Conservation (phyloP, 2,888 invertebrate genomes). For the Pimpla rufipes region DNA sequence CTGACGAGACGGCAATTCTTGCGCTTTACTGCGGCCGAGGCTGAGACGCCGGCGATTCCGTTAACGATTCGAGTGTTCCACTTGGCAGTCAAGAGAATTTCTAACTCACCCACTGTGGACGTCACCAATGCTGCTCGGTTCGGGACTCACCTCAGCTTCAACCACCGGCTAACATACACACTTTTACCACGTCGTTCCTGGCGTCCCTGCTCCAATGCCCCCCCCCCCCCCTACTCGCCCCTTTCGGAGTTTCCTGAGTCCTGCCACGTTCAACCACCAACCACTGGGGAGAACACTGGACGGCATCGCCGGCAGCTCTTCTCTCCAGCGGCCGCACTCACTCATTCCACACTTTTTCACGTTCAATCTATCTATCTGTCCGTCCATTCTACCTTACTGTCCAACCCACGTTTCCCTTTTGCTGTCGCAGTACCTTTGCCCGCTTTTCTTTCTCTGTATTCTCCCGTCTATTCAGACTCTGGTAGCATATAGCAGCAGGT, state of each 20-base stretch:
- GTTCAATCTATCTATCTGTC: constrained; percentile 40
- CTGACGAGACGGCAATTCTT: constrained; percentile 23
- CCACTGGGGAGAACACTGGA: constrained; percentile 48
- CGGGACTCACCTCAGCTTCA: constrained; percentile 23
- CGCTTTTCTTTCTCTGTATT: constrained; percentile 1
- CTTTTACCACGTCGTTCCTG: constrained; percentile 20
- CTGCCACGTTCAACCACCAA: constrained; percentile 49
- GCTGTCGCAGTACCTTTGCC: not conserved
- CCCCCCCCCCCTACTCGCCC: not conserved
- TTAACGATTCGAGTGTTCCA: constrained; percentile 53
- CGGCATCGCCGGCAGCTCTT: constrained; percentile 37
- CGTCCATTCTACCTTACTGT: constrained; percentile 23
- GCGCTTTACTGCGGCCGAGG: constrained; percentile 5
- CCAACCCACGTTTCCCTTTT: constrained; percentile 5
- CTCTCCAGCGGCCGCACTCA: constrained; percentile 32
- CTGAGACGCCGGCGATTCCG: constrained; percentile 28
- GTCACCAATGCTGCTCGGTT: constrained; percentile 13
- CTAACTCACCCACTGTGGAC: constrained; percentile 20
- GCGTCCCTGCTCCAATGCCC: not conserved
- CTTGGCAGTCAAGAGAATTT: constrained; percentile 59
- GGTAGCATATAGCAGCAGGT: constrained; percentile 2
- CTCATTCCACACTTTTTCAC: constrained; percentile 48
- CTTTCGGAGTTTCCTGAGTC: constrained; percentile 42
- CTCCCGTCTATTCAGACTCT: not conserved
- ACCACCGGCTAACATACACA: constrained; percentile 13